Percentiles rank a stretch among this genome's conserved stretches.
These are phyloP conservation scores for Graphium colonna DNA, from an alignment of 2,888 invertebrate genomes.

Conservation along the genomic window DNA sequence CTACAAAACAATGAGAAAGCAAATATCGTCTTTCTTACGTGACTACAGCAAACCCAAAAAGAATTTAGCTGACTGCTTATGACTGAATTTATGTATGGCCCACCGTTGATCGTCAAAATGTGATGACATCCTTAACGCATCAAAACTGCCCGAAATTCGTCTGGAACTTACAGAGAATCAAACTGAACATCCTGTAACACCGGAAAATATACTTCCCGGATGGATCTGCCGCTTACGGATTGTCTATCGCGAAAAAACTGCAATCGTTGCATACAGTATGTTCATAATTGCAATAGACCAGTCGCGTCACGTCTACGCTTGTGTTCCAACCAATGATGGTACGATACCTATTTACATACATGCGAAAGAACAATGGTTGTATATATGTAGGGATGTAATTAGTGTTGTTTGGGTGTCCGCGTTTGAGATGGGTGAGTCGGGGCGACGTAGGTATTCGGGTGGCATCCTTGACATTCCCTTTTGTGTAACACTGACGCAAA, in stretches of 20 bases:
- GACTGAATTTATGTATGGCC: too few relatives aligned
- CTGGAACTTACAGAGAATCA: too few relatives aligned
- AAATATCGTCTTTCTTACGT: too few relatives aligned
- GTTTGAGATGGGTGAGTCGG: slow-evolving; percentile 54
- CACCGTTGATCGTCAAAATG: too few relatives aligned
- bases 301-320: slow-evolving; percentile 17
- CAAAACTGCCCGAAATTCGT: too few relatives aligned
- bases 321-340: slow-evolving; percentile 12
- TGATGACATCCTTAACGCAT: neutral
- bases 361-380: slow-evolving; percentile 18
- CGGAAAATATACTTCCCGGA: slow-evolving; percentile 14
- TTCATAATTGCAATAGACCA: slow-evolving; percentile 8
- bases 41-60: too few relatives aligned
- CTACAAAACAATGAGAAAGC: too few relatives aligned
- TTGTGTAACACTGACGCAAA: too few relatives aligned
- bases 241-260: neutral
- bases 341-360: slow-evolving; percentile 16
- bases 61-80: too few relatives aligned
- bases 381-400: slow-evolving; percentile 11
- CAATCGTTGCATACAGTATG: slow-evolving; percentile 10
- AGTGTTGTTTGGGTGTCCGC: slow-evolving; percentile 35
- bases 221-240: slow-evolving; percentile 3
- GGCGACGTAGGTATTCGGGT: slow-evolving; percentile 30
- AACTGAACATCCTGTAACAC: slow-evolving; percentile 13
- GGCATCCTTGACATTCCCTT: too few relatives aligned